These are phyloP conservation scores for Zophobas atratus DNA, from an alignment of 1,140 invertebrate genomes.

Conservation along the genomic window DNA sequence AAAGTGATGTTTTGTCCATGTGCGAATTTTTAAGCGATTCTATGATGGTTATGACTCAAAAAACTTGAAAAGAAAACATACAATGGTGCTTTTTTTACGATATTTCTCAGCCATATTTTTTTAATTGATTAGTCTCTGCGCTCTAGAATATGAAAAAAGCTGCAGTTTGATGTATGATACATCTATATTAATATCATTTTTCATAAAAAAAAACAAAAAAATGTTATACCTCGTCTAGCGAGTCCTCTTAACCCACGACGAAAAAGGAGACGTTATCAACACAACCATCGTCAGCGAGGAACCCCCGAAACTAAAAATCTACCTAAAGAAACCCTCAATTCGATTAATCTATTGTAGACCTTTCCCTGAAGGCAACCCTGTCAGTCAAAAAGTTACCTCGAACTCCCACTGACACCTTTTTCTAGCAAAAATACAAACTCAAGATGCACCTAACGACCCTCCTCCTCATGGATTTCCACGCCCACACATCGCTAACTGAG, in stretches of 20 bases:
- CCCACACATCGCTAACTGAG: conserved; percentile 78
- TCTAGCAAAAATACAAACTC: conserved; percentile 76
- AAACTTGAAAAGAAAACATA: no score
- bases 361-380: conserved; percentile 71
- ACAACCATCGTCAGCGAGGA: conserved; percentile 66
- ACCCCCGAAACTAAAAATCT: conserved; percentile 61
- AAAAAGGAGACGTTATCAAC: conserved; percentile 71
- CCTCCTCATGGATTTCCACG: conserved; percentile 79
- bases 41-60: no score
- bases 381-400: conserved; percentile 59
- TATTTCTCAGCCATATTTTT: not conserved
- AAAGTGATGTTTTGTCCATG: no score
- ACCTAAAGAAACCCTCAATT: conserved; percentile 64
- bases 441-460: conserved; percentile 73
- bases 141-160: no score
- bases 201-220: no score
- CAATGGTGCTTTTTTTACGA: no score
- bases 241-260: conserved; percentile 70
- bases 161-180: no score
- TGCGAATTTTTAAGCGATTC: no score
- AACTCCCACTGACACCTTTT: conserved; percentile 34
- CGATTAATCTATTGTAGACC: conserved; percentile 71
- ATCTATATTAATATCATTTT: no score
- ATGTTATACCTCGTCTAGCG: no score
- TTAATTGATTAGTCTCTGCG: not conserved